These are phyloP conservation scores for Avahi laniger DNA, from an alignment of 2,797 vertebrate species.

Conservation along the genomic window DNA sequence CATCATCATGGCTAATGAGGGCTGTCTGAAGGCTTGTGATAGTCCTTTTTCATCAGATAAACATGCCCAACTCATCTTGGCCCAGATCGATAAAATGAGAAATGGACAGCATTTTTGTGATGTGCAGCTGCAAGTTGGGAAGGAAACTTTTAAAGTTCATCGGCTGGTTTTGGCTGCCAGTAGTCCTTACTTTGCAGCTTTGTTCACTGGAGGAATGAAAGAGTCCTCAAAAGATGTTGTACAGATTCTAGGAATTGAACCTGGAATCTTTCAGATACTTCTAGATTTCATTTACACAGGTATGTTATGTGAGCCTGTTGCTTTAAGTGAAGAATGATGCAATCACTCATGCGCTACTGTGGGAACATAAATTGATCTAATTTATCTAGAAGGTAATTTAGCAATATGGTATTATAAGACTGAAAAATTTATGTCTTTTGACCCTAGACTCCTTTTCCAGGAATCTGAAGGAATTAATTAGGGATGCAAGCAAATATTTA, in stretches of 20 bases:
- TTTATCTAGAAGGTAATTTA: background rate
- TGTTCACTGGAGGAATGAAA: conserved; percentile 95
- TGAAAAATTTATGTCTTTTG: conserved; percentile 13
- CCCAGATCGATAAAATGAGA: conserved; percentile 95
- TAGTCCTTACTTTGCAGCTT: conserved; percentile 95
- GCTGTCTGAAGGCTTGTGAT: conserved; percentile 62
- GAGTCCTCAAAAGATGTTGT: conserved; percentile 94
- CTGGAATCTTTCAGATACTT: conserved; percentile 91
- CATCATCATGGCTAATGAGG: conserved; percentile 77
- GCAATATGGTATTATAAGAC: background rate
- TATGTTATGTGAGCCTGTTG: conserved; percentile 66
- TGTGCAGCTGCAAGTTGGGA: conserved; percentile 92
- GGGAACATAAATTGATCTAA: conserved; percentile 38
- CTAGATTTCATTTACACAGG: conserved; percentile 97
- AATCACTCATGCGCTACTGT: background rate
- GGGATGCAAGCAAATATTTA: conserved; percentile 10
- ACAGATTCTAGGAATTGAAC: conserved; percentile 92
- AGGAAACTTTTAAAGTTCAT: conserved; percentile 91
- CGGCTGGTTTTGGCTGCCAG: conserved; percentile 95
- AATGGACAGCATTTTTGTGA: conserved; percentile 93
- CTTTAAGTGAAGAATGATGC: conserved; percentile 39
- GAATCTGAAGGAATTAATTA: conserved; percentile 52
- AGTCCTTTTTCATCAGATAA: conserved; percentile 88
- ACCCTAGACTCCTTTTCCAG: conserved; percentile 13
- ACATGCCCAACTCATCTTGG: conserved; percentile 92